These are phyloP conservation scores for Drosophila longiperda DNA, from an alignment of 2,888 invertebrate species.

Conservation along the genomic window DNA sequence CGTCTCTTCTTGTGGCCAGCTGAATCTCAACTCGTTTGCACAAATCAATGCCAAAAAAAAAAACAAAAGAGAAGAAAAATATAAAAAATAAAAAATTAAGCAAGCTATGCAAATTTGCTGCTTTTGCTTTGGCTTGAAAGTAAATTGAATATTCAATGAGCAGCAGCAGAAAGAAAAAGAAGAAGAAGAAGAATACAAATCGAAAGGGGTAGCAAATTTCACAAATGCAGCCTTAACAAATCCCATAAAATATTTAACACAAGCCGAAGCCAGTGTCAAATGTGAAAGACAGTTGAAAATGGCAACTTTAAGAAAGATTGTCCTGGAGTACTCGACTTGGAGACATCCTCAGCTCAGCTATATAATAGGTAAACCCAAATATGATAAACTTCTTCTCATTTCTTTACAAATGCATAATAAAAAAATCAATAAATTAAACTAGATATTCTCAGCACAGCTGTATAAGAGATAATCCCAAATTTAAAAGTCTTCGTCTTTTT, in stretches of 20 bases:
- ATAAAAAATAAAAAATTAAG: not conserved
- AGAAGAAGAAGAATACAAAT: not conserved
- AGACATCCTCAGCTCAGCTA: not conserved
- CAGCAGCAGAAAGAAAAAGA: conserved; percentile 1
- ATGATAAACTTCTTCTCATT: too few species aligned
- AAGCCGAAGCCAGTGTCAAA: conserved; percentile 37
- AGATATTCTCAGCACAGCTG: not conserved
- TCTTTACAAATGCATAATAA: too few species aligned
- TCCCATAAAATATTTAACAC: conserved; percentile 67
- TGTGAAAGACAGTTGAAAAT: conserved; percentile 5
- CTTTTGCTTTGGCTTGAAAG: conserved; percentile 38
- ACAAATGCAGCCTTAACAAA: conserved; percentile 27
- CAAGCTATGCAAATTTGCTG: conserved; percentile 50
- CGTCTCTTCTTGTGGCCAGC: conserved; percentile 5
- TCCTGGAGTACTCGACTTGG: not conserved
- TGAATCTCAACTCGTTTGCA: conserved; percentile 8
- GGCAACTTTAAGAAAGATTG: not conserved
- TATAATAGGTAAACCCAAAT: too few species aligned
- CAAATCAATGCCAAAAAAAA: conserved; percentile 60
- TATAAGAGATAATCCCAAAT: too few species aligned
- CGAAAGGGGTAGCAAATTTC: not conserved
- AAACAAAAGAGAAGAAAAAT: not conserved
- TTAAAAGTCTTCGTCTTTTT: too few species aligned
- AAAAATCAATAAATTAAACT: not conserved
- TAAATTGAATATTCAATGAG: conserved; percentile 75